Percentiles rank a stretch among this genome's conserved stretches.
Evolutionary conservation across 2,888 invertebrate species (phyloP).

Genomic region (Heterodera filipjevi): DNA sequence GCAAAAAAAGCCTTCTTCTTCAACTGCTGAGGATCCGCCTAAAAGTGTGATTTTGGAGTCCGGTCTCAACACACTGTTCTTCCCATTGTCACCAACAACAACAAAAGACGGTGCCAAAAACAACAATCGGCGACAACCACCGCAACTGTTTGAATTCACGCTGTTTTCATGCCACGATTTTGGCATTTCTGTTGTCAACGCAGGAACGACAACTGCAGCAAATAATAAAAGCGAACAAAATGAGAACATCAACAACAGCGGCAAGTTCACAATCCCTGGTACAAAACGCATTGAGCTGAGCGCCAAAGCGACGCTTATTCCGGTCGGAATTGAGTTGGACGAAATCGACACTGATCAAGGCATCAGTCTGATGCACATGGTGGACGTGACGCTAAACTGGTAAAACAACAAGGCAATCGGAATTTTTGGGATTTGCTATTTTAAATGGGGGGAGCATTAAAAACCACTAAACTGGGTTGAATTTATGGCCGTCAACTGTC

Average conservation of each 20-base stretch:
- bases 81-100: background rate
- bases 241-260: background rate
- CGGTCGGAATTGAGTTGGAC: background rate
- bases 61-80: slow-evolving; percentile 16
- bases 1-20: background rate
- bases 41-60: slow-evolving; percentile 11
- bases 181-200: slow-evolving; percentile 4
- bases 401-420: too few species aligned
- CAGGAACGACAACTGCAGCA: background rate
- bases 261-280: background rate
- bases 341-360: background rate
- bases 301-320: background rate
- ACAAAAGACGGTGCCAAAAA: background rate
- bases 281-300: background rate
- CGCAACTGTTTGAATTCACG: slow-evolving; percentile 16
- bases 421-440: too few species aligned
- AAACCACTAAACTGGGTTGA: too few species aligned
- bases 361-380: background rate
- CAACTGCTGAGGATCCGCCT: background rate
- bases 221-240: background rate
- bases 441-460: too few species aligned
- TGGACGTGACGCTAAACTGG: background rate
- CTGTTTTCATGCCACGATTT: slow-evolving; percentile 37
- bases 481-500: too few species aligned
- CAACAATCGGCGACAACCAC: background rate